Percentiles rank a stretch among this genome's conserved stretches.
Conservation (phyloP, 2,797 vertebrate species). For the Spinus olivaceus region DNA sequence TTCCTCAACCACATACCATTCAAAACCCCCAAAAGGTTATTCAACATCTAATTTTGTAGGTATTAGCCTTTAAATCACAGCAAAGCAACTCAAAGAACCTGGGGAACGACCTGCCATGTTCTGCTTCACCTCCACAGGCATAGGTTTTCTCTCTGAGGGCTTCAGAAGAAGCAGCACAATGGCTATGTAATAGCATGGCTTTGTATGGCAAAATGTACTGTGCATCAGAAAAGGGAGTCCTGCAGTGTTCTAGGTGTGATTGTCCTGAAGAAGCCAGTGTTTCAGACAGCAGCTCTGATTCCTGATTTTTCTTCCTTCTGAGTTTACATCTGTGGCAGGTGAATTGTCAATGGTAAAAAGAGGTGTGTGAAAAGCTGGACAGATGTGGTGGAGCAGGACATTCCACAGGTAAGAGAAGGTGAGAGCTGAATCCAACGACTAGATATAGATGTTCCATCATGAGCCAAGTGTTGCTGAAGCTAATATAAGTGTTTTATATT, state of each 20-base stretch:
- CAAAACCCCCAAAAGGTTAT: conserved; percentile 4
- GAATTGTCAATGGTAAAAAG: not conserved
- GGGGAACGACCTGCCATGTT: not conserved
- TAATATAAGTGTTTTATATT: conserved; percentile 25
- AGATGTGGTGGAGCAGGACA: not conserved
- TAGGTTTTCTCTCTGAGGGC: not conserved
- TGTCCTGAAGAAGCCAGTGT: not conserved
- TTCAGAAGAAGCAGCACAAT: not conserved
- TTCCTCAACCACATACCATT: not conserved
- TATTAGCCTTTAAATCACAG: conserved; percentile 43
- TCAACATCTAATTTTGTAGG: not conserved
- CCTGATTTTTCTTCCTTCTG: not conserved
- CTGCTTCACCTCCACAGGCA: conserved; percentile 16
- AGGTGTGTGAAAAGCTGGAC: not conserved
- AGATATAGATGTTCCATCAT: not conserved
- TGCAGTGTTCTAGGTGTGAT: not conserved
- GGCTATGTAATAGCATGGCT: not conserved
- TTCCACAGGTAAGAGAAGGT: not conserved
- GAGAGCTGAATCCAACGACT: not conserved
- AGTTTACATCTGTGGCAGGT: not conserved
- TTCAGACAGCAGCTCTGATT: not conserved
- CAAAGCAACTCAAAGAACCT: conserved; percentile 6
- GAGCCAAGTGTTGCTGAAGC: not conserved
- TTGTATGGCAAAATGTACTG: not conserved
- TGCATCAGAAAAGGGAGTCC: not conserved